A percentile compares a stretch with the other conserved stretches of the same genome.
Conservation (phyloP, 2,888 invertebrate genomes). For the Clivina fossor region DNA sequence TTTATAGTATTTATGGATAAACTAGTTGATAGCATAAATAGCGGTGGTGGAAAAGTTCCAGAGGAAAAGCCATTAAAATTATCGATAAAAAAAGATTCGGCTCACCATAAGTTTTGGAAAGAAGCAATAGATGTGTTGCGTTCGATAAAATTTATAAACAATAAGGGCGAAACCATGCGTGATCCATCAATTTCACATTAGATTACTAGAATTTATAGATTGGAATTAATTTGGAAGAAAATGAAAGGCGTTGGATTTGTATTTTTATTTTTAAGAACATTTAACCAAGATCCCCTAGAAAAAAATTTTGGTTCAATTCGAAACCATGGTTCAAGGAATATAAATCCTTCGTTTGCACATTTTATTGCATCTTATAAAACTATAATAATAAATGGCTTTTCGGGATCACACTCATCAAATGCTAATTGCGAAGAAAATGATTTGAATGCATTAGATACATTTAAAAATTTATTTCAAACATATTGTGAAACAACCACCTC, state of each 20-base stretch:
- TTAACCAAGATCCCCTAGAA: not conserved
- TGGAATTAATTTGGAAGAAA: not conserved
- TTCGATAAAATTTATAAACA: not conserved
- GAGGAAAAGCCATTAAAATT: not conserved
- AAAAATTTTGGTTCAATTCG: not conserved
- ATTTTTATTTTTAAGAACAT: not conserved
- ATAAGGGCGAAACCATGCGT: not conserved
- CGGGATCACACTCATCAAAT: too few species aligned
- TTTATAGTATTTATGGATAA: not conserved
- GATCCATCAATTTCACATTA: not conserved
- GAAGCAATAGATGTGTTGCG: not conserved
- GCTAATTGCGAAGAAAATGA: too few species aligned
- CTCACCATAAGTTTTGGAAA: not conserved
- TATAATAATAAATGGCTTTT: not conserved
- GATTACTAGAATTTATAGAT: not conserved
- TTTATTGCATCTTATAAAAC: not conserved
- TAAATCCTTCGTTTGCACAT: not conserved
- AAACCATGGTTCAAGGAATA: not conserved
- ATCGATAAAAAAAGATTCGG: not conserved
- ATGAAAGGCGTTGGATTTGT: not conserved
- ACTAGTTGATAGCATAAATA: not conserved
- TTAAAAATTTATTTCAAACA: too few species aligned
- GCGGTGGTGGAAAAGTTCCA: not conserved
- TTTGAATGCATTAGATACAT: too few species aligned
- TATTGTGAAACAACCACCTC: too few species aligned